Percentiles rank a stretch among this genome's conserved stretches.
Evolutionary conservation across 1,140 invertebrate species (phyloP).

Genomic region (Hermatobates lingyangjiaoensis): DNA sequence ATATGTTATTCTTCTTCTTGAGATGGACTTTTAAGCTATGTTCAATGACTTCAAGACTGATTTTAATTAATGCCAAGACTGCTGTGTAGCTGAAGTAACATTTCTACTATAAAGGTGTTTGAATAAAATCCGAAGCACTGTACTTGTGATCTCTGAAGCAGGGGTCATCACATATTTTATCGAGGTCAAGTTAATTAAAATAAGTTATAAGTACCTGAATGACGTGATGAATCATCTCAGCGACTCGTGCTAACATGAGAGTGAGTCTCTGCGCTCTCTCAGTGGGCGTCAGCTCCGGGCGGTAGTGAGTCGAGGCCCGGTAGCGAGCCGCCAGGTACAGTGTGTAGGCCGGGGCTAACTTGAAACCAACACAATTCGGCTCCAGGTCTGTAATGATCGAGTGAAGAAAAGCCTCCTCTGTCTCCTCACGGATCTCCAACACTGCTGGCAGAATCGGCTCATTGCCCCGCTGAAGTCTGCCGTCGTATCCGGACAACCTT

Average conservation of each 20-base stretch:
- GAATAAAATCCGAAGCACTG: no score
- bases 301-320: slow-evolving; percentile 79
- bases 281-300: slow-evolving; percentile 73
- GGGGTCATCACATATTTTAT: no score
- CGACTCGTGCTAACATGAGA: slow-evolving; percentile 71
- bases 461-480: slow-evolving; percentile 37
- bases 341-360: slow-evolving; percentile 84
- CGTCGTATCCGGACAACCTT: slow-evolving; percentile 30
- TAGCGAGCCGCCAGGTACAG: slow-evolving; percentile 83
- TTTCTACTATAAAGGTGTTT: no score
- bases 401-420: slow-evolving; percentile 75
- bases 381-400: slow-evolving; percentile 74
- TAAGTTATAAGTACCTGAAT: no score
- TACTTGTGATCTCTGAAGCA: no score
- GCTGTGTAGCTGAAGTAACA: no score
- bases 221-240: slow-evolving; percentile 63
- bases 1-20: no score
- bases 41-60: no score
- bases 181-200: no score
- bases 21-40: no score
- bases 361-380: slow-evolving; percentile 62
- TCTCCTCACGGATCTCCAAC: slow-evolving; percentile 83
- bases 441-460: slow-evolving; percentile 86
- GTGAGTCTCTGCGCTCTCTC: slow-evolving; percentile 80
- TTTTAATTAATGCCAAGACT: no score